Conservation (phyloP, 53 echinoderm and acorn worm species). For the Apostichopus leukothele region DNA sequence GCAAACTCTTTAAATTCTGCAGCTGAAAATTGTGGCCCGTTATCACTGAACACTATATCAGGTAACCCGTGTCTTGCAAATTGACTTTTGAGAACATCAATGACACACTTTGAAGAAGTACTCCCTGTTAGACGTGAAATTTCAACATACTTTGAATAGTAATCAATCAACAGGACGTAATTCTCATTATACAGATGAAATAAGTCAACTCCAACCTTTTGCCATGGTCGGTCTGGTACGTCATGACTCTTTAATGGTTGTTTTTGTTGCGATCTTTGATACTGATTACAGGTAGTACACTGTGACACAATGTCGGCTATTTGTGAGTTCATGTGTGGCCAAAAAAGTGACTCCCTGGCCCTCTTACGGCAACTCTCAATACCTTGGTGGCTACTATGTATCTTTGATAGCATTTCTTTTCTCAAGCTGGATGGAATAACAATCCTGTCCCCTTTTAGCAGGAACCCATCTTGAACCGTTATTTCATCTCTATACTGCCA, state of each 20-base stretch:
- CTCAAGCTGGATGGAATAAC: constrained; percentile 45
- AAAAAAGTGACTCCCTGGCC: constrained; percentile 50
- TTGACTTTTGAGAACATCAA: constrained; percentile 49
- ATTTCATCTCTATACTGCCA: constrained; percentile 17
- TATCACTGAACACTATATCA: constrained; percentile 23
- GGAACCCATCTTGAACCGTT: constrained; percentile 31
- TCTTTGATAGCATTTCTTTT: constrained; percentile 39
- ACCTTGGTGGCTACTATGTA: constrained; percentile 58
- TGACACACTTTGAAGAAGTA: constrained; percentile 34
- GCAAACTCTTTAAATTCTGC: constrained; percentile 32
- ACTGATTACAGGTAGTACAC: constrained; percentile 54
- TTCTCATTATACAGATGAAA: neutral
- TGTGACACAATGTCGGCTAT: constrained; percentile 49
- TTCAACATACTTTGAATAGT: constrained; percentile 62
- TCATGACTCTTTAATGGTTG: constrained; percentile 57
- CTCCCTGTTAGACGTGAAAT: neutral
- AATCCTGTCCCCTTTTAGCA: constrained; percentile 40
- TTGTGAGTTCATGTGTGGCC: constrained; percentile 54
- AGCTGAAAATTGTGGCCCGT: constrained; percentile 25
- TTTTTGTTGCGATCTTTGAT: constrained; percentile 48
- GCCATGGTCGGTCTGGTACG: neutral
- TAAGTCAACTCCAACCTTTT: neutral
- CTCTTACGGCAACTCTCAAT: constrained; percentile 47
- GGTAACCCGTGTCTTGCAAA: constrained; percentile 59
- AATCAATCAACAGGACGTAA: constrained; percentile 37